Evolutionary conservation across 2,797 vertebrate species (phyloP).

Genomic region (Premnoplex brunnescens): DNA sequence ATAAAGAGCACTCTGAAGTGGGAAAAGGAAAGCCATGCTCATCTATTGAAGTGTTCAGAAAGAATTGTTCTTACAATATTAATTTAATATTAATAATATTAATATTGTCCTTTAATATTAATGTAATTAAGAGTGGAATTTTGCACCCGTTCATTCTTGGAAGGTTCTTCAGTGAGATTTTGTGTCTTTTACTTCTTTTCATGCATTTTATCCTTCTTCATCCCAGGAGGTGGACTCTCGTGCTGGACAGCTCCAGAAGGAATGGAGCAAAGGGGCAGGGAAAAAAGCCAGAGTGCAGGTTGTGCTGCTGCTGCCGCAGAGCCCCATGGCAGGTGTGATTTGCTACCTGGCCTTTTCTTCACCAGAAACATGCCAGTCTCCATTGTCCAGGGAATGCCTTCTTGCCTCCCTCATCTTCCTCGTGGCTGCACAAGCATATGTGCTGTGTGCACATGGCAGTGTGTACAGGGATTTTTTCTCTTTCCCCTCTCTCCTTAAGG

Average conservation of each 20-base stretch:
- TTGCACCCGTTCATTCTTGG: not conserved
- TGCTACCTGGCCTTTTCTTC: not conserved
- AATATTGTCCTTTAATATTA: conserved; percentile 29
- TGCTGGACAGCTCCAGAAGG: not conserved
- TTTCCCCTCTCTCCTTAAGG: not conserved
- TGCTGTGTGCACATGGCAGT: too few species aligned
- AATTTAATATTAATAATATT: too few species aligned
- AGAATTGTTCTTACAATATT: not conserved
- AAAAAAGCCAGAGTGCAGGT: not conserved
- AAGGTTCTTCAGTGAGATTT: not conserved
- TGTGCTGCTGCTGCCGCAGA: not conserved
- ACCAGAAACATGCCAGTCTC: not conserved
- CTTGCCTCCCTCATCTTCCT: not conserved
- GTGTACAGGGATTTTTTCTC: not conserved
- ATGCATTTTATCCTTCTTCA: not conserved
- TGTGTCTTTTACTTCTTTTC: not conserved
- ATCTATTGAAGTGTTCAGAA: not conserved
- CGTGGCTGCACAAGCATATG: not conserved
- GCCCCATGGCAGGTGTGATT: not conserved
- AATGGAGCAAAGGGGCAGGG: not conserved
- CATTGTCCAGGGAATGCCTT: not conserved
- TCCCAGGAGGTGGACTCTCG: not conserved
- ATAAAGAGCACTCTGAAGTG: conserved; percentile 4
- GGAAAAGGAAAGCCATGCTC: not conserved
- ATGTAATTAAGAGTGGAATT: not conserved